A percentile compares a stretch with the other conserved stretches of the same genome.
phyloP scores from a whole-genome alignment of 2,797 vertebrate genomes.

The Catamblyrhynchus diadema region DNA sequence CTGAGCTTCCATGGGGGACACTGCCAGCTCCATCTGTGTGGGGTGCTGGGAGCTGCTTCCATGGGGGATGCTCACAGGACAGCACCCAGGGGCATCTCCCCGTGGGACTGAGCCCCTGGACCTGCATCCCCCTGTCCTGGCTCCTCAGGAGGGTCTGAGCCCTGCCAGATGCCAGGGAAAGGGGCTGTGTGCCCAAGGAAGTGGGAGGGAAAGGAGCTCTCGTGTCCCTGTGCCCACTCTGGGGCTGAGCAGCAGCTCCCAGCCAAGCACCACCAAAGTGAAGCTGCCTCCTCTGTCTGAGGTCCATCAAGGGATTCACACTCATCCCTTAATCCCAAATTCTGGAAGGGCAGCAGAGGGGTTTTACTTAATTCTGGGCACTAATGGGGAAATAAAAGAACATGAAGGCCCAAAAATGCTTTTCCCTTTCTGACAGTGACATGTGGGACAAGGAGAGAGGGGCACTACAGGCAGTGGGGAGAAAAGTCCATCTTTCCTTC shows the following conservation, averaged over 20 bases:
- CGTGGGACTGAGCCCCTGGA: neutral
- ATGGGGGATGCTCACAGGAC: fast-evolving
- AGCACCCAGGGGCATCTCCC: neutral
- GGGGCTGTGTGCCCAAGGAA: neutral
- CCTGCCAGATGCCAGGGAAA: neutral
- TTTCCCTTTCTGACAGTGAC: neutral
- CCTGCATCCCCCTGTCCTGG: neutral
- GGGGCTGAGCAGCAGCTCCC: neutral
- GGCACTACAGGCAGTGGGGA: neutral
- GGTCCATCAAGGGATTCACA: neutral
- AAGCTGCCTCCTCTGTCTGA: neutral
- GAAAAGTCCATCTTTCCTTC: neutral
- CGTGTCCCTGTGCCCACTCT: fast-evolving
- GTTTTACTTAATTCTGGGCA: neutral
- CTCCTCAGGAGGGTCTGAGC: neutral
- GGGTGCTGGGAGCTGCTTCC: neutral
- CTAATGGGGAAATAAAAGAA: neutral
- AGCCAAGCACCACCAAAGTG: neutral
- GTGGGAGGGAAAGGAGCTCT: neutral
- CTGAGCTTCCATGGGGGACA: neutral
- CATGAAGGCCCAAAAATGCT: neutral
- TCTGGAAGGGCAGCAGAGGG: neutral
- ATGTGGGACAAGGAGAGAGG: neutral
- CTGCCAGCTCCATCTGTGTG: neutral
- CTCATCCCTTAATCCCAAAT: neutral